Percentiles rank a stretch among this genome's conserved stretches.
These are phyloP conservation scores for Cheiracanthium punctorium DNA, from an alignment of 2,888 invertebrate genomes.

Conservation along the genomic window DNA sequence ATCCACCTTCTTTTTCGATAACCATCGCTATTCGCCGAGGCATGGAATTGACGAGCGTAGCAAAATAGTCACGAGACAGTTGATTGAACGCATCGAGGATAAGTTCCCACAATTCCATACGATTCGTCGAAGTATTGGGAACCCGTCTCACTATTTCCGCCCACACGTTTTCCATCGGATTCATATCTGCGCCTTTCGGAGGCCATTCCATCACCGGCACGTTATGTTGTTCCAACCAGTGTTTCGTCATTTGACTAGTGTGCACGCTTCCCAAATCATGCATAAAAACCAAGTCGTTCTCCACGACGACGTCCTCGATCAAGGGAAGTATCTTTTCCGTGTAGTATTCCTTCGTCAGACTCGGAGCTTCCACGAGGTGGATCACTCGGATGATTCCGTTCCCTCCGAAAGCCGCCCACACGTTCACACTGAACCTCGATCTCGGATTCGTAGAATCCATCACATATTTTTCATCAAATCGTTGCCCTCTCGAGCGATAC, in stretches of 20 bases:
- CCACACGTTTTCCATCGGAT: conserved; percentile 42
- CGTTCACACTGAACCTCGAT: neutral
- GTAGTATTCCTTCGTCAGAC: conserved; percentile 9
- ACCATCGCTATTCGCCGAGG: too few species aligned
- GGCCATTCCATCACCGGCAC: conserved; percentile 6
- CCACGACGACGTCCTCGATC: neutral
- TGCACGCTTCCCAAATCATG: conserved; percentile 37
- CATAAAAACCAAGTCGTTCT: conserved; percentile 8
- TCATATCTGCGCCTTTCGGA: conserved; percentile 36
- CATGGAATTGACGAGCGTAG: too few species aligned
- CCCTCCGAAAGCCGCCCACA: conserved; percentile 16
- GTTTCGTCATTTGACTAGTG: neutral
- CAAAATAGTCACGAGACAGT: too few species aligned
- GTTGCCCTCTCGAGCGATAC: neutral
- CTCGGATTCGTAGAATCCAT: neutral
- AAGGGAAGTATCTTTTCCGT: neutral
- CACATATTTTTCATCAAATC: conserved; percentile 22
- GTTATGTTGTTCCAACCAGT: neutral
- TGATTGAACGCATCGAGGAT: too few species aligned
- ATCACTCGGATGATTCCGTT: neutral
- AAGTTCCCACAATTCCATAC: too few species aligned
- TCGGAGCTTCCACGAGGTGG: conserved; percentile 2
- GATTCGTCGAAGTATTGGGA: too few species aligned
- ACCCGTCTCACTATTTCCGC: conserved; percentile 12
- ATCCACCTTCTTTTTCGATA: too few species aligned